Conservation (phyloP, 2,797 vertebrate species). For the Salarias fasciatus region DNA sequence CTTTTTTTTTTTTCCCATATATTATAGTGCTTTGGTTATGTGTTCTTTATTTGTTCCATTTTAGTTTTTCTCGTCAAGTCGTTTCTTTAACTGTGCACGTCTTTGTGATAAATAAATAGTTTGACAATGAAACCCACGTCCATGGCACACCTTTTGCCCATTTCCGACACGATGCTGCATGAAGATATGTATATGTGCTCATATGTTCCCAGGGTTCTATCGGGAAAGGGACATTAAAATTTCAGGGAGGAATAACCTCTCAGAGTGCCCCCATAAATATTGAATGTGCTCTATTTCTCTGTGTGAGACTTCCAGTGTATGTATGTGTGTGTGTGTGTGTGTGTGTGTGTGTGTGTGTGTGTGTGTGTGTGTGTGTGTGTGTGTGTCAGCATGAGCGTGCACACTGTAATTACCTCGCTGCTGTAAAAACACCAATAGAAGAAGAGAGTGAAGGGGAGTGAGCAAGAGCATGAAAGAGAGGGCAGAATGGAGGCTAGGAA, state of each 20-base stretch:
- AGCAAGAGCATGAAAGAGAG: constrained; percentile 41
- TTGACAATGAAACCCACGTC: constrained; percentile 19
- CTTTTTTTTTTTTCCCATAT: background rate
- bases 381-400: constrained; percentile 25
- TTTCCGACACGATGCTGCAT: constrained; percentile 24
- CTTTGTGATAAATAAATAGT: constrained; percentile 22
- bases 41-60: background rate
- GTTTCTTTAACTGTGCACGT: no score
- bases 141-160: constrained; percentile 31
- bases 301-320: constrained; percentile 38
- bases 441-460: constrained; percentile 37
- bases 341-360: constrained; percentile 29
- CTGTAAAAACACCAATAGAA: constrained; percentile 53
- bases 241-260: constrained; percentile 81
- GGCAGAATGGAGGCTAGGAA: constrained; percentile 19
- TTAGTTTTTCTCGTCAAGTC: background rate
- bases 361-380: constrained; percentile 30
- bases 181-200: constrained; percentile 49
- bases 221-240: constrained; percentile 68
- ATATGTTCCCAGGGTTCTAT: constrained; percentile 56
- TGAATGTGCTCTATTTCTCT: constrained; percentile 74
- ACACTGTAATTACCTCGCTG: constrained; percentile 65
- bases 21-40: background rate
- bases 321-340: constrained; percentile 20
- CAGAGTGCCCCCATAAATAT: constrained; percentile 76